Conservation (phyloP, 2,888 invertebrate species). For the Steinernema hermaphroditum region DNA sequence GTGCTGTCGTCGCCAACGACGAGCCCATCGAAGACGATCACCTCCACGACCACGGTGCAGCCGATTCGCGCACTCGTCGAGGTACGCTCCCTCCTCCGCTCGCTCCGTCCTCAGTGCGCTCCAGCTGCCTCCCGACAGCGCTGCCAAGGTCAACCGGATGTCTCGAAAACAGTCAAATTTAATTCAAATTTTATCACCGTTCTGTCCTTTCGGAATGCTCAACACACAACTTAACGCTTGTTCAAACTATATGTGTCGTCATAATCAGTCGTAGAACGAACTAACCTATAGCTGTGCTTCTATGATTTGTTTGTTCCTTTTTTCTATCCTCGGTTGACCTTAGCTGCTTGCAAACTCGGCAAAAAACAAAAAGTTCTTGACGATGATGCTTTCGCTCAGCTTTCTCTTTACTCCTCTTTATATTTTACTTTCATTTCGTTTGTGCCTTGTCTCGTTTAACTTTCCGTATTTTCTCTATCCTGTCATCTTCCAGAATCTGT, state of each 20-base stretch:
- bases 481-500: slow-evolving; percentile 5
- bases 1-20: slow-evolving; percentile 12
- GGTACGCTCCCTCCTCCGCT: slow-evolving; percentile 23
- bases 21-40: slow-evolving; percentile 11
- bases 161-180: neutral
- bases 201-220: too few species aligned
- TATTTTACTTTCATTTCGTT: slow-evolving; percentile 22
- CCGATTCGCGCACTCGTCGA: slow-evolving; percentile 26
- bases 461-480: slow-evolving; percentile 32
- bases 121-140: neutral
- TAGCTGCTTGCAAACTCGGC: slow-evolving; percentile 29
- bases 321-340: slow-evolving; percentile 30
- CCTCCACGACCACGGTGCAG: slow-evolving; percentile 24
- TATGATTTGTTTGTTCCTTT: neutral
- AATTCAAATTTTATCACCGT: neutral
- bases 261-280: neutral
- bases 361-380: too few species aligned
- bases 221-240: too few species aligned
- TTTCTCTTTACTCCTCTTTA: slow-evolving; percentile 4
- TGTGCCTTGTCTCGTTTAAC: neutral
- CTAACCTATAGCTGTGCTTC: neutral
- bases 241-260: too few species aligned
- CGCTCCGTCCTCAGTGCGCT: slow-evolving; percentile 7
- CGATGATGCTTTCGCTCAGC: slow-evolving; percentile 18
- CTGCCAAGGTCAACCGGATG: slow-evolving; percentile 22